These are phyloP conservation scores for Nannoperca australis DNA, from an alignment of 2,797 vertebrate genomes.

Conservation along the genomic window DNA sequence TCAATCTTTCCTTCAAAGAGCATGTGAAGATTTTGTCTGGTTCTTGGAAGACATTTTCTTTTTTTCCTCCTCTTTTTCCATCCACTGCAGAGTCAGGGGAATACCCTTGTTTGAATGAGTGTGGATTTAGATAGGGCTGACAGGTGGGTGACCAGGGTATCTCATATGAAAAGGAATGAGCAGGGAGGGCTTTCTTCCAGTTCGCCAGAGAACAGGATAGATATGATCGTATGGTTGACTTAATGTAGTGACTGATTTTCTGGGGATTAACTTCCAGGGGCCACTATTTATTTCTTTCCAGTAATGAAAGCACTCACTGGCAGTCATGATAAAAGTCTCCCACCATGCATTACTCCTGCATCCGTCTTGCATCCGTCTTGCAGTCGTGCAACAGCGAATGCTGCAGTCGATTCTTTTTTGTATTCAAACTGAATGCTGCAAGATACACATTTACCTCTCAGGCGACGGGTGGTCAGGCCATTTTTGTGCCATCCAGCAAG, in stretches of 20 bases:
- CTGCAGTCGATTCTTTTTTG: constrained; percentile 28
- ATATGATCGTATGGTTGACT: constrained; percentile 59
- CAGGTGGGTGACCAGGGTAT: constrained; percentile 64
- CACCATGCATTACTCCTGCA: constrained; percentile 47
- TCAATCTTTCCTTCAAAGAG: constrained; percentile 52
- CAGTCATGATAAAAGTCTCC: constrained; percentile 57
- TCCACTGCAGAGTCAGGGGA: constrained; percentile 36
- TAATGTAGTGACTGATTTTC: constrained; percentile 62
- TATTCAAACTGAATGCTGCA: constrained; percentile 35
- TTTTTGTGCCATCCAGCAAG: constrained; percentile 51
- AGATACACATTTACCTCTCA: constrained; percentile 39
- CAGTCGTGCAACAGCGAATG: constrained; percentile 43
- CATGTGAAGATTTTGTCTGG: constrained; percentile 44
- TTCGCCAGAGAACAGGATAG: constrained; percentile 48
- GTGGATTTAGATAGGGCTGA: constrained; percentile 62
- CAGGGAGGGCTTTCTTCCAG: constrained; percentile 53
- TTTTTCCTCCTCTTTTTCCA: constrained; percentile 4
- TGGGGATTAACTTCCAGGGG: constrained; percentile 57
- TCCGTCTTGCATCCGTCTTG: constrained; percentile 35
- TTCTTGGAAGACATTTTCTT: constrained; percentile 39
- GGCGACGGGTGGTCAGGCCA: constrained; percentile 17
- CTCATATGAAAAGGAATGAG: constrained; percentile 38
- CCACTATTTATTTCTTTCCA: constrained; percentile 57
- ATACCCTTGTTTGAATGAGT: constrained; percentile 52
- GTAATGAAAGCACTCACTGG: constrained; percentile 59